Percentiles rank a stretch among this genome's conserved stretches.
phyloP scores from a whole-genome alignment of 2,797 vertebrate species.

The Propithecus deckenii region DNA sequence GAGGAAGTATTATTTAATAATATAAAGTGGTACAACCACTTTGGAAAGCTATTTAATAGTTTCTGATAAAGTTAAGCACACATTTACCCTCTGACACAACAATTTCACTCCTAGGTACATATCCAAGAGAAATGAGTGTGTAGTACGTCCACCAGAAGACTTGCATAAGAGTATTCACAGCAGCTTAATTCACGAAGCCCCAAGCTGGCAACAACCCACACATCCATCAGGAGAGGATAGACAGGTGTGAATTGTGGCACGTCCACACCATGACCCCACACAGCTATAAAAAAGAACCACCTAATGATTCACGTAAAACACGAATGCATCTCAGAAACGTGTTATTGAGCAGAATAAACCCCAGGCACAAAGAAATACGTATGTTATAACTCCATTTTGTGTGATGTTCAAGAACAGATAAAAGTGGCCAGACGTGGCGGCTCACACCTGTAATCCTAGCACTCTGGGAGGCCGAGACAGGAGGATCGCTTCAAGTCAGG shows the following conservation, averaged over 20 bases:
- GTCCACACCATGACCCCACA: background rate
- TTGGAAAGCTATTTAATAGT: background rate
- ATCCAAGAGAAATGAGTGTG: background rate
- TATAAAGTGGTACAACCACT: background rate
- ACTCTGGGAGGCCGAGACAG: too few species aligned
- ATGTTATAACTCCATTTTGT: background rate
- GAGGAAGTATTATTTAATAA: background rate
- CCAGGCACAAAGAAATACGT: background rate
- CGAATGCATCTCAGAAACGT: background rate
- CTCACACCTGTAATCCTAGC: too few species aligned
- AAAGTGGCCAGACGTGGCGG: too few species aligned
- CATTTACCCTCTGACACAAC: background rate
- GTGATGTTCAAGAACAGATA: background rate
- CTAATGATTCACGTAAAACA: background rate
- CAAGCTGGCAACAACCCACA: background rate
- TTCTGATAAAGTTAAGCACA: background rate
- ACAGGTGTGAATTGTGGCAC: background rate
- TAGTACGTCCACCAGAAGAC: background rate
- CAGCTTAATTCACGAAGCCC: background rate
- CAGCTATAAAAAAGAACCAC: background rate
- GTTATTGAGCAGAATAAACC: background rate
- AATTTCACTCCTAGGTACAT: background rate
- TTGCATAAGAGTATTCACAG: background rate
- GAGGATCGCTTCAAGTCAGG: too few species aligned
- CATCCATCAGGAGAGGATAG: background rate